Conservation (phyloP, 2,113 vertebrate species). For the Pelobates fuscus region DNA sequence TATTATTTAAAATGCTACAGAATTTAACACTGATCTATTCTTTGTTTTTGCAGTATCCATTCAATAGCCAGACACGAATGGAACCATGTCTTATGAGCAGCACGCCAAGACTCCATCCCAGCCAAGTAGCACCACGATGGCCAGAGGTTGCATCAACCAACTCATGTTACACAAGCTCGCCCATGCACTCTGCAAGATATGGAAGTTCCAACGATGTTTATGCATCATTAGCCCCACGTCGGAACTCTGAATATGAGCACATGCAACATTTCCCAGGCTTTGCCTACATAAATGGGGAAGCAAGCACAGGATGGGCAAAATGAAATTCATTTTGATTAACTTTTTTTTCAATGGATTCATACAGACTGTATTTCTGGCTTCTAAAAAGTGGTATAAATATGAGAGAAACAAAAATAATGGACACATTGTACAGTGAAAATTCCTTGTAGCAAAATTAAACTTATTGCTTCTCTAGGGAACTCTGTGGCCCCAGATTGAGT, state of each 20-base stretch:
- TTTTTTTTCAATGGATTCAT: constrained; percentile 66
- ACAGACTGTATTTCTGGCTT: constrained; percentile 66
- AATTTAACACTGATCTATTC: no score
- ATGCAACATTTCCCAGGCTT: constrained; percentile 98
- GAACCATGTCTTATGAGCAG: constrained; percentile 94
- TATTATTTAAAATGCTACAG: no score
- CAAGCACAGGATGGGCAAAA: constrained; percentile 96
- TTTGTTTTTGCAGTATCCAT: constrained; percentile 80
- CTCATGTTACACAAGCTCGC: constrained; percentile 87
- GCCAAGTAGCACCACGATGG: constrained; percentile 91
- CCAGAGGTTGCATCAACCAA: constrained; percentile 88
- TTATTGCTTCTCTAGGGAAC: constrained; percentile 43
- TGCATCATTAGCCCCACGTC: constrained; percentile 84
- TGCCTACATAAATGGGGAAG: constrained; percentile 97
- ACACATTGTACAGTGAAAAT: constrained; percentile 20
- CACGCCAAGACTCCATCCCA: constrained; percentile 86
- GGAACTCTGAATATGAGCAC: constrained; percentile 97
- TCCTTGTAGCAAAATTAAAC: constrained; percentile 27
- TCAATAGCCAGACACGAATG: constrained; percentile 93
- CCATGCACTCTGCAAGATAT: constrained; percentile 92
- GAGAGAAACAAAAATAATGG: constrained; percentile 53
- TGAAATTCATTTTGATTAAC: constrained; percentile 81
- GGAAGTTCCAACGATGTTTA: constrained; percentile 90
- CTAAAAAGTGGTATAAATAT: constrained; percentile 31
- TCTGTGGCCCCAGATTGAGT: constrained; percentile 19